Evolutionary conservation across 2,888 invertebrate species (phyloP).

Genomic region (Ennomos erosarius): DNA sequence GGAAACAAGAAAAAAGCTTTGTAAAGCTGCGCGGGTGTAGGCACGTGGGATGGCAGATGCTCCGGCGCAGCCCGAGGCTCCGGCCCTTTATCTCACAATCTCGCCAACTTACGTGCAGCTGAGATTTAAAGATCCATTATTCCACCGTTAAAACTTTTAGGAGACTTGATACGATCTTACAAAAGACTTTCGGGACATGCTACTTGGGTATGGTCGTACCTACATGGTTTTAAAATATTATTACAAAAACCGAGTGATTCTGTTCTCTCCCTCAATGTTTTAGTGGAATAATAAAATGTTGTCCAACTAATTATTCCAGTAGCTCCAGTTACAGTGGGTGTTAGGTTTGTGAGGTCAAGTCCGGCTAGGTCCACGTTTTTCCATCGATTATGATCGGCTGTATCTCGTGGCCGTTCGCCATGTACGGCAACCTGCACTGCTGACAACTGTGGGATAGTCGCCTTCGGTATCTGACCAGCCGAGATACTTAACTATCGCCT

Average conservation of each 20-base stretch:
- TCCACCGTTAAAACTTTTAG: conserved; percentile 58
- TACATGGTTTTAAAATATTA: conserved; percentile 4
- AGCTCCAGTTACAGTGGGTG: conserved; percentile 45
- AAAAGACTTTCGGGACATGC: conserved; percentile 33
- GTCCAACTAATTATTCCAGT: conserved; percentile 21
- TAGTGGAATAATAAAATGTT: neutral
- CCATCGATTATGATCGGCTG: conserved; percentile 73
- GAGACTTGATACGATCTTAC: conserved; percentile 53
- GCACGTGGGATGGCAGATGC: conserved; percentile 84
- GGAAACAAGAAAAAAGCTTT: conserved; percentile 68
- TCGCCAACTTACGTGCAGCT: conserved; percentile 64
- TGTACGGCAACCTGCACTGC: conserved; percentile 76
- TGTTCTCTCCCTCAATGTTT: too few species aligned
- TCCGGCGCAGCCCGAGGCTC: conserved; percentile 65
- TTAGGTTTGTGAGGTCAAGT: conserved; percentile 72
- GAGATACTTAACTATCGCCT: conserved; percentile 71
- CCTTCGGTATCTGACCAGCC: conserved; percentile 56
- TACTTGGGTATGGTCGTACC: conserved; percentile 4
- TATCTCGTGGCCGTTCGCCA: conserved; percentile 66
- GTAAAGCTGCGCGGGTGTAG: conserved; percentile 69
- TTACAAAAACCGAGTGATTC: neutral
- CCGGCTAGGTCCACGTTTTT: conserved; percentile 79
- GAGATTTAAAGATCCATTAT: conserved; percentile 72
- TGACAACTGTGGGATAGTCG: conserved; percentile 81
- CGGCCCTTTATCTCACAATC: conserved; percentile 68